These are phyloP conservation scores for Macrobrachium rosenbergii DNA, from an alignment of 1,140 invertebrate species.

Conservation along the genomic window DNA sequence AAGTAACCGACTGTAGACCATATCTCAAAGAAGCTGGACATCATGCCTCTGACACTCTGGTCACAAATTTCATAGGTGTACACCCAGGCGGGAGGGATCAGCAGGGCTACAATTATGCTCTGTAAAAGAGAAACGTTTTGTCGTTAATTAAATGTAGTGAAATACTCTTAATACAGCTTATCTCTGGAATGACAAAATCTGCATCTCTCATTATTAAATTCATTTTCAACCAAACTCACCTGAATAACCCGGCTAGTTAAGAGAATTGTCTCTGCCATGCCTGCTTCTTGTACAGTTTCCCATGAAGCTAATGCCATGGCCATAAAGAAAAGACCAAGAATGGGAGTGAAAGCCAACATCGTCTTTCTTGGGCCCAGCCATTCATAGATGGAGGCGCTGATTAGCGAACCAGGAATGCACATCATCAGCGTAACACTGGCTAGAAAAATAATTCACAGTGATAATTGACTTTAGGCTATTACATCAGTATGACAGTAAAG, in stretches of 20 bases:
- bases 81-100: background rate
- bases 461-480: no score
- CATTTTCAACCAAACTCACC: background rate
- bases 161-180: background rate
- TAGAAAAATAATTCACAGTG: background rate
- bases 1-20: background rate
- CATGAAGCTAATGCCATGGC: background rate
- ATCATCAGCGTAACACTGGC: background rate
- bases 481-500: no score
- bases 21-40: background rate
- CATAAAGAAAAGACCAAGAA: background rate
- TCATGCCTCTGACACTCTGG: background rate
- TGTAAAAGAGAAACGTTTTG: background rate
- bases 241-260: background rate
- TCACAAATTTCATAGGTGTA: background rate
- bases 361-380: background rate
- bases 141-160: background rate
- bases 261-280: background rate
- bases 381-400: background rate
- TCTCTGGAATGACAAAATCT: no score
- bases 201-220: background rate
- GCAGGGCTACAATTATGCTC: background rate
- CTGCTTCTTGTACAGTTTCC: background rate
- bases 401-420: background rate
- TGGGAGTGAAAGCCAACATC: background rate